Evolutionary conservation across 53 echinoderm and acorn worm genomes (phyloP).

Genomic region (Zoroaster sp.): DNA sequence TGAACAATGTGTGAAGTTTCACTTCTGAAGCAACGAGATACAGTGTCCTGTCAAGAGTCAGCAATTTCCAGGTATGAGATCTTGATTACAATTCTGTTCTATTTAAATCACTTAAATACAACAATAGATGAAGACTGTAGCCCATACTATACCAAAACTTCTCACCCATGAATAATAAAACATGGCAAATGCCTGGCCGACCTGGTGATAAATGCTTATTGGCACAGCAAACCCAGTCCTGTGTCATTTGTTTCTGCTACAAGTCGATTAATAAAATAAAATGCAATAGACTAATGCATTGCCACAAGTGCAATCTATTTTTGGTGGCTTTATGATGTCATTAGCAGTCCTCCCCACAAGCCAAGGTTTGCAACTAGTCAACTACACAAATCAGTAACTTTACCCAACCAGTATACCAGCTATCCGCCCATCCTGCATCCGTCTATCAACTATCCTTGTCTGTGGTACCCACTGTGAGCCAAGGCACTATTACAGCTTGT

Average conservation of each 20-base stretch:
- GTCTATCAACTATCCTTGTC: not conserved
- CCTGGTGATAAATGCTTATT: not conserved
- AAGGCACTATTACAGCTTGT: constrained; percentile 30
- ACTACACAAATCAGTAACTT: not conserved
- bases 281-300: not conserved
- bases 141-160: too few species aligned
- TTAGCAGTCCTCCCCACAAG: not conserved
- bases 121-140: too few species aligned
- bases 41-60: not conserved
- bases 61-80: not conserved
- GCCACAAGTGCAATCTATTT: not conserved
- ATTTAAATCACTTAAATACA: too few species aligned
- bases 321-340: too few species aligned
- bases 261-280: not conserved
- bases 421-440: not conserved
- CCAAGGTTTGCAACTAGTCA: not conserved
- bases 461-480: not conserved
- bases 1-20: not conserved
- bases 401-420: not conserved
- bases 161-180: not conserved
- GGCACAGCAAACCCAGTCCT: not conserved
- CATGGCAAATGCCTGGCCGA: not conserved
- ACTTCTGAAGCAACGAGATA: not conserved
- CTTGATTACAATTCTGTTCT: too few species aligned
- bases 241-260: too few species aligned